Conservation (phyloP, 2,888 invertebrate species). For the Eudemis profundana region DNA sequence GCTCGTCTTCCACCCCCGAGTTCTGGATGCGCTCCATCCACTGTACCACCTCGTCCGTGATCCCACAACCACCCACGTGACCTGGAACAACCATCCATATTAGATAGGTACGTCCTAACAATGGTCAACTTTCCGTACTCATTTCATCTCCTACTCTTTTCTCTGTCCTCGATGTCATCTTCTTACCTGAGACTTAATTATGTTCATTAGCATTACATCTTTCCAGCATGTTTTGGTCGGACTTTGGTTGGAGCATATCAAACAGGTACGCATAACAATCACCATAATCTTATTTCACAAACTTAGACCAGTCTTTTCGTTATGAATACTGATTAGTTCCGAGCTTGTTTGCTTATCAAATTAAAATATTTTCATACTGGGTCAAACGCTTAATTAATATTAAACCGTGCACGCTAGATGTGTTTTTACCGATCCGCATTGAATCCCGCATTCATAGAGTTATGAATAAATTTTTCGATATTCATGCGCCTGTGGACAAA, state of each 20-base stretch:
- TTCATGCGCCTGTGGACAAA: conserved; percentile 33
- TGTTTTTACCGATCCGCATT: conserved; percentile 30
- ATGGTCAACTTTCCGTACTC: too few species aligned
- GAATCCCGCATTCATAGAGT: conserved; percentile 27
- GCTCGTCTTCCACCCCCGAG: conserved; percentile 87
- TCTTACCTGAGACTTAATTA: too few species aligned
- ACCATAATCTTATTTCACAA: conserved; percentile 6
- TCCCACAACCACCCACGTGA: conserved; percentile 94
- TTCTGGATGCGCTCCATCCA: conserved; percentile 97
- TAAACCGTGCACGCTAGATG: conserved; percentile 16
- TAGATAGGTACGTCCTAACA: conserved; percentile 44
- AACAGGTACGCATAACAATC: conserved; percentile 32
- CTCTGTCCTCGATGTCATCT: too few species aligned
- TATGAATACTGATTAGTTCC: conserved; percentile 25
- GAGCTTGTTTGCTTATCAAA: conserved; percentile 23
- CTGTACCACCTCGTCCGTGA: conserved; percentile 93
- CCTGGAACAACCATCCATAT: conserved; percentile 80
- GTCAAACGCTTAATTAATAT: conserved; percentile 28
- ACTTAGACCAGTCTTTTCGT: conserved; percentile 11
- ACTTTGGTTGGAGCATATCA: too few species aligned
- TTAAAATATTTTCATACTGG: conserved; percentile 24
- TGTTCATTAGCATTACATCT: too few species aligned
- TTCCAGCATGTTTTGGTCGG: too few species aligned
- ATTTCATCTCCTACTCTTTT: too few species aligned
- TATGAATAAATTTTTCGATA: conserved; percentile 29